Conservation (phyloP, 1,140 invertebrate genomes). For the Trichogramma pretiosum region DNA sequence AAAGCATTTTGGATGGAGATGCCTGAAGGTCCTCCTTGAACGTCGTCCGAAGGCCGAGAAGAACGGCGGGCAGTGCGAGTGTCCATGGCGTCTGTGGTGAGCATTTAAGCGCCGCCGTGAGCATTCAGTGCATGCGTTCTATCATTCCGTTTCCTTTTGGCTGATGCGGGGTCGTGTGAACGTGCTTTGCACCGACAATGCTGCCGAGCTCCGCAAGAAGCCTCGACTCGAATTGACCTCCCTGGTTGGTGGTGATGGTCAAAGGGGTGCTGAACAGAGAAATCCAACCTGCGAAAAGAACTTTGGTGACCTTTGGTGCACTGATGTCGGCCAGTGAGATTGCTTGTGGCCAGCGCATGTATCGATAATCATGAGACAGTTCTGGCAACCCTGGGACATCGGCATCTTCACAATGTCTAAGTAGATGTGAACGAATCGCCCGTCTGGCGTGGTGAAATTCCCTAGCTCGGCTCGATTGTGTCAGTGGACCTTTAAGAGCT, state of each 20-base stretch:
- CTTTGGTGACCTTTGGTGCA: neutral
- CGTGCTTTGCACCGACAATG: neutral
- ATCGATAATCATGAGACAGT: too few species aligned
- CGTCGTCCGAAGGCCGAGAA: too few species aligned
- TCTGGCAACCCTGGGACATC: conserved; percentile 14
- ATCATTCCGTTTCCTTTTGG: conserved; percentile 18
- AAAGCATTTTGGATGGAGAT: conserved; percentile 29
- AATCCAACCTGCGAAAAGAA: neutral
- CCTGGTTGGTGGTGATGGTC: neutral
- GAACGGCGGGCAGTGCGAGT: neutral
- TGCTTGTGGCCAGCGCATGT: neutral
- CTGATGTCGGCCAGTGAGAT: neutral
- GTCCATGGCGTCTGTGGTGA: neutral
- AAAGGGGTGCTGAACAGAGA: neutral
- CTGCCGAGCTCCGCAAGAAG: neutral
- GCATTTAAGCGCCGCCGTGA: conserved; percentile 15
- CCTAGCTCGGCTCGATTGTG: neutral
- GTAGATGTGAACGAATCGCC: neutral
- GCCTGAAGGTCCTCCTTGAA: conserved; percentile 3
- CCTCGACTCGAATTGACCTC: neutral
- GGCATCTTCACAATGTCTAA: neutral
- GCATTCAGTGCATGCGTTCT: conserved; percentile 13
- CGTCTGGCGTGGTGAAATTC: neutral
- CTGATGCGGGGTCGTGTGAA: conserved; percentile 17
- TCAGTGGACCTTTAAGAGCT: neutral